Conservation (phyloP, 2,888 invertebrate genomes). For the Drosophila tanythrix region DNA sequence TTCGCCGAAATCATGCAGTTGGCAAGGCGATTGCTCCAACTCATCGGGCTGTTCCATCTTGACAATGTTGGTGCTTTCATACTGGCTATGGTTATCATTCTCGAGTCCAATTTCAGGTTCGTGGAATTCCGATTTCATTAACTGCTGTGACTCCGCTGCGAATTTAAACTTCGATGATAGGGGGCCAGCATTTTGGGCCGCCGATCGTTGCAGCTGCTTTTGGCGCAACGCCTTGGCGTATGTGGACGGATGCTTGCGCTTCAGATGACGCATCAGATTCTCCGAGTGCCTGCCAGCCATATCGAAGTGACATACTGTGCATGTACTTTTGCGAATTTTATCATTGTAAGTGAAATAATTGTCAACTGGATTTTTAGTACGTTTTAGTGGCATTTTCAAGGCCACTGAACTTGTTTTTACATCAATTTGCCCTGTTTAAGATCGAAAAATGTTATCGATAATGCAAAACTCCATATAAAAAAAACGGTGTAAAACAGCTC, state of each 20-base stretch:
- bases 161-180: slow-evolving; percentile 48
- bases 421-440: not conserved
- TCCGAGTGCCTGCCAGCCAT: slow-evolving; percentile 67
- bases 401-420: not conserved
- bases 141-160: slow-evolving; percentile 38
- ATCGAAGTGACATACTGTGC: slow-evolving; percentile 55
- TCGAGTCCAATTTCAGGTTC: slow-evolving; percentile 12
- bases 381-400: slow-evolving; percentile 44
- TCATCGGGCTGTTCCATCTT: slow-evolving; percentile 50
- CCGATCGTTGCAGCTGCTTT: slow-evolving; percentile 38
- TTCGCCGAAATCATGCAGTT: slow-evolving; percentile 7
- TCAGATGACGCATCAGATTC: slow-evolving; percentile 65
- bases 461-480: not conserved
- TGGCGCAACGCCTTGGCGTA: slow-evolving; percentile 50
- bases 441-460: not conserved
- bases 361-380: slow-evolving; percentile 56
- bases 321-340: slow-evolving; percentile 61
- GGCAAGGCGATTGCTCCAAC: slow-evolving; percentile 7
- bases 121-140: slow-evolving; percentile 45
- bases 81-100: slow-evolving; percentile 21
- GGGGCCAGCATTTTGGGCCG: slow-evolving; percentile 15
- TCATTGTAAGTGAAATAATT: slow-evolving; percentile 64
- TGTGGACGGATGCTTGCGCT: slow-evolving; percentile 57
- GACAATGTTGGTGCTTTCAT: slow-evolving; percentile 37
- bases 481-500: not conserved